Base-by-base conservation (phyloP, 2,888 invertebrate genomes). In the Hemicrepidius hirtus region DNA sequence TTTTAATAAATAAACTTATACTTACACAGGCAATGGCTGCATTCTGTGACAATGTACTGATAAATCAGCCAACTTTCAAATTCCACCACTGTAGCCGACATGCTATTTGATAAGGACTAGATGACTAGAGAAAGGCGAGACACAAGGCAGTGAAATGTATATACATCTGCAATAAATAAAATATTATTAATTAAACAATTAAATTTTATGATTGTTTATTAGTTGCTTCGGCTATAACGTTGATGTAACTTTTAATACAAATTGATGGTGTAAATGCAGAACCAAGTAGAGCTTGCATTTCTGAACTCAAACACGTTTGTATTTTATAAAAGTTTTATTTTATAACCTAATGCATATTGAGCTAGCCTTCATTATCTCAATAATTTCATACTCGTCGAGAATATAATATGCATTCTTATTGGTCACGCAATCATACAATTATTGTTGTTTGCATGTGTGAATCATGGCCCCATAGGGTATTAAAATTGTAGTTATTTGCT, bases 1-100 rank as follows among this genome's bases (percentile, higher is more conserved):
- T 28, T 28, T 28, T 49, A 21, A 63, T 40, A 18, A 37, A 64
- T 57, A 66, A 86, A 91, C 92, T 90, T 88, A 66, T 86, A 91
- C 92, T 90, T 88, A 92, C 92, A 92, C 81, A 90, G 87, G 82
- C 91, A 91, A 77, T 91, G 88, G 86, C 90, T 90, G 85, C 91
- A 91, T 86, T 92, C 91, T 80, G 90, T 91, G 80, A 90, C 88
- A 78, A 92, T 90, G 86, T 91, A 92, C 81, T 92, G 92, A 86
- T 92, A 92, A 84, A 91, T 90, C 80, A 92, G 87, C 92, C 92
- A 92, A 84, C 91, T 90, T 84, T 92, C 92, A 84, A 92, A 83
- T 84, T 92, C 92, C 13, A 66, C 66, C 44, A 66, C 66, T 10
- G 66, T 24, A 20, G 66, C 55, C 41, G 66, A 66, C 66, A 66